These are phyloP conservation scores for Tethya wilhelma DNA, from an alignment of 37 sponge, comb jelly and placozoan species.

Conservation along the genomic window DNA sequence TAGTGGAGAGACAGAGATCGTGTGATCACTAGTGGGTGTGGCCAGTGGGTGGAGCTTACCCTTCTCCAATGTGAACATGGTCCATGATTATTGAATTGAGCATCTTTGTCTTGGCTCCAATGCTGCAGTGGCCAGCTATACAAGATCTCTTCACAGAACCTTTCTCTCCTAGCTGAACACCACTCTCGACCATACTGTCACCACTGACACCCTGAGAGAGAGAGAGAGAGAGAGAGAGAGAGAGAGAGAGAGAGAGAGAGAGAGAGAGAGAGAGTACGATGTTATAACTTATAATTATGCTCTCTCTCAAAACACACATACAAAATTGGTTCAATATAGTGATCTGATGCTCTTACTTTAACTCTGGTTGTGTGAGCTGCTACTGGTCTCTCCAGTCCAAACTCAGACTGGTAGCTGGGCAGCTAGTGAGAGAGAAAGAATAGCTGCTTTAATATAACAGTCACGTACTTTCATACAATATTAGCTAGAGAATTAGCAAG, in stretches of 20 bases:
- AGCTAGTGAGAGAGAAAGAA: too few relatives aligned
- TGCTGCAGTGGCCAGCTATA: constrained; percentile 63
- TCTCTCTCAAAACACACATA: too few relatives aligned
- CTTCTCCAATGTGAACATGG: constrained; percentile 83
- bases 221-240: not conserved
- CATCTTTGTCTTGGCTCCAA: constrained; percentile 79
- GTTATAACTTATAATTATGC: too few relatives aligned
- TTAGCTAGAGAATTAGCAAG: too few relatives aligned
- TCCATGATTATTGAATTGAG: constrained; percentile 87
- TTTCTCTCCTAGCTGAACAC: constrained; percentile 55
- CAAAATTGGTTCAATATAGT: too few relatives aligned
- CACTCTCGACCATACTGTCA: constrained; percentile 61
- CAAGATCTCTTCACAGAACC: constrained; percentile 75
- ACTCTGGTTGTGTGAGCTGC: too few relatives aligned
- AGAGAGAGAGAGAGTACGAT: not conserved
- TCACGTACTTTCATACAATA: too few relatives aligned
- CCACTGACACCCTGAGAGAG: constrained; percentile 72
- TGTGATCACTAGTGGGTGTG: not conserved
- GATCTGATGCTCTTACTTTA: too few relatives aligned
- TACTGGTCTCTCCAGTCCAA: too few relatives aligned
- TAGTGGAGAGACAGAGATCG: constrained; percentile 1
- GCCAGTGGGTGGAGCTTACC: too few relatives aligned
- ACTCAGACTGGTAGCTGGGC: too few relatives aligned
- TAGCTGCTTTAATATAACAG: too few relatives aligned
- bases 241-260: not conserved